Evolutionary conservation across 2,113 vertebrate genomes (phyloP).

Genomic region (Heterotilapia buettikoferi): DNA sequence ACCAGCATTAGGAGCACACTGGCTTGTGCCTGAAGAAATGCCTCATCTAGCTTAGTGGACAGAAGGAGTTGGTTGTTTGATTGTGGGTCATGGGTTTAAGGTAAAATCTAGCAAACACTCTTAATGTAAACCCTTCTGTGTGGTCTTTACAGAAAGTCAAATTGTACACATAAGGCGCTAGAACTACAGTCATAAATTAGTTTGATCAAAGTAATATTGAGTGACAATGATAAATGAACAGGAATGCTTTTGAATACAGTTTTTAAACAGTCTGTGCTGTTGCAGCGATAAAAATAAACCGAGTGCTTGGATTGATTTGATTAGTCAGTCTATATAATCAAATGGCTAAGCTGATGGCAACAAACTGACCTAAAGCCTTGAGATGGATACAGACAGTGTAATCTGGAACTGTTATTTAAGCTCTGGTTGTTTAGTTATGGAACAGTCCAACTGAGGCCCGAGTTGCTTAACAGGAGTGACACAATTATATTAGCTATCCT

Average conservation of each 20-base stretch:
- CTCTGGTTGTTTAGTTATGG: background rate
- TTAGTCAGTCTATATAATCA: background rate
- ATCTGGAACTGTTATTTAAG: background rate
- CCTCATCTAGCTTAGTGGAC: background rate
- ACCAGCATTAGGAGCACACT: background rate
- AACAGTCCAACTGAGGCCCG: background rate
- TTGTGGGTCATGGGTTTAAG: background rate
- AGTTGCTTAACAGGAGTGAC: slow-evolving; percentile 20
- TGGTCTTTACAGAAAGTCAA: background rate
- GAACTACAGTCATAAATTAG: background rate
- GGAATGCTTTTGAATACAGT: background rate
- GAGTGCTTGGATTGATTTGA: background rate
- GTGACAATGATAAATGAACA: background rate
- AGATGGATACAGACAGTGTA: background rate
- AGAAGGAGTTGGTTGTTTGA: background rate
- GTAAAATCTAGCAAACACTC: background rate
- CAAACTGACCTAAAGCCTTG: background rate
- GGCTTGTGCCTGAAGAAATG: background rate
- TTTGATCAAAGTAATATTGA: background rate
- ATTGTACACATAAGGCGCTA: background rate
- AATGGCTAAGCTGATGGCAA: background rate
- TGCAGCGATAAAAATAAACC: background rate
- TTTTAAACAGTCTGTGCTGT: background rate
- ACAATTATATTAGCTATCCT: slow-evolving; percentile 42
- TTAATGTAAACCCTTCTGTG: background rate